These are phyloP conservation scores for Formicarius rufipectus DNA, from an alignment of 2,113 vertebrate species.

Conservation along the genomic window DNA sequence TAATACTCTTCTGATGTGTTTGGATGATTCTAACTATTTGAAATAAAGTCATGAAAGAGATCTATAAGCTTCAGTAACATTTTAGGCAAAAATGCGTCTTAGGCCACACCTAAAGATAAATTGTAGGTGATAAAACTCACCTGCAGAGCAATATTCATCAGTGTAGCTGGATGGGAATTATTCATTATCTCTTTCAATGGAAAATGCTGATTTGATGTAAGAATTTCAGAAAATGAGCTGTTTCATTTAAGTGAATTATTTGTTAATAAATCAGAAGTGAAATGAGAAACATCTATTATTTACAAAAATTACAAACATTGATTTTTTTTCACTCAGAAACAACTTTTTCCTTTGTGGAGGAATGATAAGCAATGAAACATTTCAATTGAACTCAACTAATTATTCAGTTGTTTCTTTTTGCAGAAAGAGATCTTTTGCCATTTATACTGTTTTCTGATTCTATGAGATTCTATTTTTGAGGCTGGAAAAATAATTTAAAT, in stretches of 20 bases:
- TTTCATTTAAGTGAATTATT: background rate
- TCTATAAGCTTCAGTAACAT: background rate
- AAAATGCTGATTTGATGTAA: background rate
- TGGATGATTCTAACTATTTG: background rate
- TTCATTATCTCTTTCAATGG: background rate
- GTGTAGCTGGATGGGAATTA: background rate
- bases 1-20: background rate
- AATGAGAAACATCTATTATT: background rate
- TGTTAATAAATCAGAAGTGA: background rate
- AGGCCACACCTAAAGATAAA: background rate
- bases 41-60: background rate
- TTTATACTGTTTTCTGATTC: background rate
- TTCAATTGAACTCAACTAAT: background rate
- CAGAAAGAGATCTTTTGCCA: background rate
- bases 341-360: background rate
- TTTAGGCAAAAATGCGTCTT: background rate
- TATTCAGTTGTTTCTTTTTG: background rate
- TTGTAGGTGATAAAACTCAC: background rate
- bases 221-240: background rate
- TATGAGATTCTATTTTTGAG: background rate
- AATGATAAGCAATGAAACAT: background rate
- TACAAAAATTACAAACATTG: background rate
- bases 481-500: background rate
- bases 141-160: background rate
- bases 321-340: background rate